Evolutionary conservation across 2,888 invertebrate genomes (phyloP), one percentile per base, ranked within the genome.

Genomic region (Carcina quercana): DNA sequence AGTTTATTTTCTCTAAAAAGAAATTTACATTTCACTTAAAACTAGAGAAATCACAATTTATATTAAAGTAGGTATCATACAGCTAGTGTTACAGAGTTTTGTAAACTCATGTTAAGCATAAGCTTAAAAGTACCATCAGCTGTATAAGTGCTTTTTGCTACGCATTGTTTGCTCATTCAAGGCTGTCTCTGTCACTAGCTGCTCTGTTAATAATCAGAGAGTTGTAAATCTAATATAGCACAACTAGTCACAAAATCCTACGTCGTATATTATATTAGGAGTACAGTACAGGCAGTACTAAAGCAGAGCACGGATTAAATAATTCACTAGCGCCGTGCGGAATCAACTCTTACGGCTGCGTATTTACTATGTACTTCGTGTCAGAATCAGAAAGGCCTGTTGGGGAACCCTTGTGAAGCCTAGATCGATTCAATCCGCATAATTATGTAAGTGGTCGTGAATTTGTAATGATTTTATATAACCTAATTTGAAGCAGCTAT

Each of bases 151-250:
- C 11, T 2, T 10, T 5, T 10, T n/a, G 7, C 11, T 11, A 3
- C 10, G 2, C 10, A 7, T 22, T 22, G 8, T 10, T 2, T n/a
- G 22, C 5, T 10, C 10, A 5, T 10, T 5, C 10, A 5, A 11
- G 13, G 5, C 3, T 63, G 15, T 34, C 25, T 8, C 7, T 6
- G 1, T 3, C 4, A n/a, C n/a, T 28, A n/a, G n/a, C 32, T 67
- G 50, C 60, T 60, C 78, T 76, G 48, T 45, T 53, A 53, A 72
- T 67, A 78, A 76, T 76, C 75, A 73, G 67, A 61, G 66, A 64
- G 61, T 62, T 66, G 61, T 76, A 78, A 78, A 78, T 78, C 75
- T 76, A 75, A 74, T 76, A 75, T 67, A 74, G 65, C 59, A 65
- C 64, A 64, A 68, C 59, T 57, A 65, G 63, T 65, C 60, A 63